phyloP scores from a whole-genome alignment of 2,113 vertebrate genomes.

The Syngnathus floridae region DNA sequence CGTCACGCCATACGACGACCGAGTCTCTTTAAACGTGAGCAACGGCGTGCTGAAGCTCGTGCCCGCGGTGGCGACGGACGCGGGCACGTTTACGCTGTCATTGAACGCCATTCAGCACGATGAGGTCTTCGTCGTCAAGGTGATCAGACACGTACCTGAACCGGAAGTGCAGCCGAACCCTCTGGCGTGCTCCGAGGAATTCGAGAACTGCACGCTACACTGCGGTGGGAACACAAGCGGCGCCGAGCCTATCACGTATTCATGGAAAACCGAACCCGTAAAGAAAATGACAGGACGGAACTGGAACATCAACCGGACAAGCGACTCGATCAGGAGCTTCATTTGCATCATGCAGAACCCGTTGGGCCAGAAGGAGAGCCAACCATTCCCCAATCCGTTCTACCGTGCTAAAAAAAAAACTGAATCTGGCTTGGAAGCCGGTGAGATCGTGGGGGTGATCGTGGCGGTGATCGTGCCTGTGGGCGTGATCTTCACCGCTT shows the following conservation, averaged over 20 bases:
- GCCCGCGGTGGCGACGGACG: rapidly evolving
- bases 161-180: rapidly evolving
- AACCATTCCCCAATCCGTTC: rapidly evolving
- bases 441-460: neutral
- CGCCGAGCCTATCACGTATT: neutral
- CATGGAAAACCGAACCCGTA: neutral
- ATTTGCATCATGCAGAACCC: conserved; percentile 25
- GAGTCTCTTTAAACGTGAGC: rapidly evolving
- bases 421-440: neutral
- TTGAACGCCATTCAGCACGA: conserved; percentile 6
- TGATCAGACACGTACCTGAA: rapidly evolving
- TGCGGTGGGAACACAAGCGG: rapidly evolving
- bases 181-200: rapidly evolving
- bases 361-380: neutral
- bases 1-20: rapidly evolving
- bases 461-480: rapidly evolving
- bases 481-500: no score
- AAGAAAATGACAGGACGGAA: rapidly evolving
- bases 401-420: no score
- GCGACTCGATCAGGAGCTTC: rapidly evolving
- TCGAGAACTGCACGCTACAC: rapidly evolving
- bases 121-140: rapidly evolving
- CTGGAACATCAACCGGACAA: rapidly evolving
- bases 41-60: neutral
- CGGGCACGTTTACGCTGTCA: neutral